Percentiles rank a stretch among this genome's conserved stretches.
Conservation (phyloP, 2,888 invertebrate genomes). For the Agrochola litura region DNA sequence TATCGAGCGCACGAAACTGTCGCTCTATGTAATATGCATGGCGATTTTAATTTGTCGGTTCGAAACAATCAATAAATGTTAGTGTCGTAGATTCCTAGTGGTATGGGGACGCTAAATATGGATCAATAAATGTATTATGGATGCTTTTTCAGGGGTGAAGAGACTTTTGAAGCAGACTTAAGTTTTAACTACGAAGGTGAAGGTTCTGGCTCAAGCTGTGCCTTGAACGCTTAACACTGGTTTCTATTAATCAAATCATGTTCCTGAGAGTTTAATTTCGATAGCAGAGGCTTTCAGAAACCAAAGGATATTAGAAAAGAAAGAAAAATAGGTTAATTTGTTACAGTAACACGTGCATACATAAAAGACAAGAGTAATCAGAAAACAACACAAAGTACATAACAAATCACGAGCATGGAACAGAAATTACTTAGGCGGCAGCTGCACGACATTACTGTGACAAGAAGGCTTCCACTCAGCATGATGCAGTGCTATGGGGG, state of each 20-base stretch:
- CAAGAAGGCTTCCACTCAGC: too few species aligned
- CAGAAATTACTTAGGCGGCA: too few species aligned
- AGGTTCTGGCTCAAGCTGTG: neutral
- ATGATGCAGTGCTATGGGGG: too few species aligned
- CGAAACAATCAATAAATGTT: slow-evolving; percentile 19
- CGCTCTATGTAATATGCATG: slow-evolving; percentile 42
- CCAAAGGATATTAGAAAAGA: neutral
- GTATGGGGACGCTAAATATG: neutral
- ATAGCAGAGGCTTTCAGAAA: neutral
- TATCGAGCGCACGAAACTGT: neutral
- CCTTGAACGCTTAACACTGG: neutral
- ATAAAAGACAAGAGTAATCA: too few species aligned
- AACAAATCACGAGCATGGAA: too few species aligned
- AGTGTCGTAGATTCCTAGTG: too few species aligned
- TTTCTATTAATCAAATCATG: neutral
- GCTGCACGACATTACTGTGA: too few species aligned
- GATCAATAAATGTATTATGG: slow-evolving; percentile 4
- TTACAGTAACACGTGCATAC: too few species aligned
- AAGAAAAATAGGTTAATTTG: too few species aligned
- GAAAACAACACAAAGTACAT: too few species aligned
- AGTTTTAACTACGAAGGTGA: neutral
- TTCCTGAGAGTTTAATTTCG: neutral
- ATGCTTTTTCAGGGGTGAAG: neutral
- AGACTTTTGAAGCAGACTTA: neutral
- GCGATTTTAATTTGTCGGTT: slow-evolving; percentile 2